phyloP scores from a whole-genome alignment of 2,797 vertebrate genomes.

The Eupleurogrammus muticus region DNA sequence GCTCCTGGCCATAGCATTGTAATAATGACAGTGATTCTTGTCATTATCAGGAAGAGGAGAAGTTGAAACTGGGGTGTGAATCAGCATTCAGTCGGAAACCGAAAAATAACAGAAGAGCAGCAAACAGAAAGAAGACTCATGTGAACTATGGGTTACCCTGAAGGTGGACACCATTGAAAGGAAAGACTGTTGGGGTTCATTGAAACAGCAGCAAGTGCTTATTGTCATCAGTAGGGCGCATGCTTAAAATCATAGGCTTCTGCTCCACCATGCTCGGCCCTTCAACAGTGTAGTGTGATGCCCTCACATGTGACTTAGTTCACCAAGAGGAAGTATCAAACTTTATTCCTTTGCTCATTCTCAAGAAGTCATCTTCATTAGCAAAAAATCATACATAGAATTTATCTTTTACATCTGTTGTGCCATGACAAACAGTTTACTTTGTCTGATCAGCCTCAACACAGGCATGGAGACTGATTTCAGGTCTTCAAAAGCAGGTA shows the following conservation, averaged over 20 bases:
- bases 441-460: conserved; percentile 49
- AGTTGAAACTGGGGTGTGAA: conserved; percentile 88
- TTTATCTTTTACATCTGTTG: conserved; percentile 51
- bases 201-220: conserved; percentile 70
- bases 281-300: conserved; percentile 45
- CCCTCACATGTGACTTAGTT: conserved; percentile 32
- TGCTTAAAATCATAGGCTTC: conserved; percentile 70
- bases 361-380: conserved; percentile 45
- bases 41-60: conserved; percentile 90
- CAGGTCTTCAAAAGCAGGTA: conserved; percentile 49
- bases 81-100: conserved; percentile 76
- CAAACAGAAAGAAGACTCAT: conserved; percentile 79
- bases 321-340: conserved; percentile 22
- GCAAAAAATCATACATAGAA: conserved; percentile 25
- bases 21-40: conserved; percentile 88
- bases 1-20: conserved; percentile 77
- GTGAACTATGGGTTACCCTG: conserved; percentile 73
- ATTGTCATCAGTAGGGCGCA: conserved; percentile 73
- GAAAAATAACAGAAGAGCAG: conserved; percentile 77
- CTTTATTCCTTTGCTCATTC: conserved; percentile 26
- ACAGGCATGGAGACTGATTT: conserved; percentile 36
- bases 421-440: conserved; percentile 42
- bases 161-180: conserved; percentile 69
- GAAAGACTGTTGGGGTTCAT: conserved; percentile 63
- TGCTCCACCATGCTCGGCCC: conserved; percentile 55